A percentile compares a stretch with the other conserved stretches of the same genome.
Conservation (phyloP, 2,113 vertebrate genomes). For the Sander vitreus region DNA sequence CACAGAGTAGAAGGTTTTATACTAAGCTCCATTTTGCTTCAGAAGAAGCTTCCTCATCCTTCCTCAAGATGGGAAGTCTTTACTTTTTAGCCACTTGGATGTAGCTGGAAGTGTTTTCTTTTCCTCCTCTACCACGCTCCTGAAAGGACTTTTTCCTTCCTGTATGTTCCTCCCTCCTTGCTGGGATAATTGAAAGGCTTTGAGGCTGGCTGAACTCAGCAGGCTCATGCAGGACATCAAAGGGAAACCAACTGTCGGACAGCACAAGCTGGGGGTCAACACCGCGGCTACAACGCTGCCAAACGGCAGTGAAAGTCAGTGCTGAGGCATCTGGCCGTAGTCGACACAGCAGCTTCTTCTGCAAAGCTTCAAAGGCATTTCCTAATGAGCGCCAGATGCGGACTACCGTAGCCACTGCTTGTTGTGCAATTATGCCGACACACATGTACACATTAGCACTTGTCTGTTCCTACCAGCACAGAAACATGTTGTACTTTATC, state of each 20-base stretch:
- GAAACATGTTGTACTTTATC: not conserved
- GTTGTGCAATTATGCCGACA: conserved; percentile 11
- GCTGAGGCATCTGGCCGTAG: conserved; percentile 39
- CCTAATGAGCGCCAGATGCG: conserved; percentile 67
- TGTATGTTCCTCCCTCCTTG: conserved; percentile 22
- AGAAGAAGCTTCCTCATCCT: not conserved
- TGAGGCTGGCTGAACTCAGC: conserved; percentile 48
- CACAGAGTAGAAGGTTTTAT: not conserved
- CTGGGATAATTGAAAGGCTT: conserved; percentile 68
- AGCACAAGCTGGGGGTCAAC: conserved; percentile 43
- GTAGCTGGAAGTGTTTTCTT: not conserved
- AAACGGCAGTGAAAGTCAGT: conserved; percentile 18
- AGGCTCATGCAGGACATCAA: conserved; percentile 50
- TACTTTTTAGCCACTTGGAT: not conserved
- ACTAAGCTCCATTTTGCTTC: not conserved
- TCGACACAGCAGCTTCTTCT: conserved; percentile 42
- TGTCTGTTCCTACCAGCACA: not conserved
- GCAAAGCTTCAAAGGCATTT: conserved; percentile 59
- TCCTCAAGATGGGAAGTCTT: not conserved
- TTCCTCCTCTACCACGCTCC: not conserved
- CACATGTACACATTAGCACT: not conserved
- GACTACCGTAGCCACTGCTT: conserved; percentile 42
- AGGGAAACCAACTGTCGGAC: conserved; percentile 12
- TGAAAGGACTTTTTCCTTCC: conserved; percentile 13
- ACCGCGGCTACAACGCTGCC: not conserved